phyloP scores from a whole-genome alignment of 2,113 vertebrate species.

The Panthera leo region DNA sequence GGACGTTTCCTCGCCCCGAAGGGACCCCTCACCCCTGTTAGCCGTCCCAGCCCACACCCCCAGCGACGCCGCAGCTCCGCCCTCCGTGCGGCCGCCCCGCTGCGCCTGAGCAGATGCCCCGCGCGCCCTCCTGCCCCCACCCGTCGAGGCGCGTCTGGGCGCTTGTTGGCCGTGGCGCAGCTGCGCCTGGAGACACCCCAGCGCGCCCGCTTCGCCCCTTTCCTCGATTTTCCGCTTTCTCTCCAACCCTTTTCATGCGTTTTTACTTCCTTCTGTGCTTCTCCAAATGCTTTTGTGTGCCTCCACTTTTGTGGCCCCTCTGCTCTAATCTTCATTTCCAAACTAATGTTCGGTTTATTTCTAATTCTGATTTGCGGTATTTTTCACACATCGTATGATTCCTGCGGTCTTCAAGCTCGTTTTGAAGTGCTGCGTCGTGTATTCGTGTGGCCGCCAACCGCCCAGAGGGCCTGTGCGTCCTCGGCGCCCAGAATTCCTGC shows the following conservation, averaged over 20 bases:
- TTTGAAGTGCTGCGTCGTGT: neutral
- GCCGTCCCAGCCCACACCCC: neutral
- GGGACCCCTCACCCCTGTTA: rapidly evolving
- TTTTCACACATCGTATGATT: no score
- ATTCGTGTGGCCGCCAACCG: neutral
- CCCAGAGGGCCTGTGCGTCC: neutral
- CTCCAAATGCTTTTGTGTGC: no score
- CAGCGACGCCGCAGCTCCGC: neutral
- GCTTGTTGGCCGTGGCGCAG: no score
- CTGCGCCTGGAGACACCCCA: no score
- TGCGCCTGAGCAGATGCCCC: no score
- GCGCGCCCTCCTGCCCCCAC: no score
- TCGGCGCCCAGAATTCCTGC: rapidly evolving
- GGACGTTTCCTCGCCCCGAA: neutral
- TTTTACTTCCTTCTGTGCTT: neutral
- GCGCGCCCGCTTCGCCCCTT: no score
- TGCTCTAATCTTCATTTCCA: neutral
- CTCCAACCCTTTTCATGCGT: neutral
- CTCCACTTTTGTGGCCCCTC: neutral
- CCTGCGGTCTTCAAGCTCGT: neutral
- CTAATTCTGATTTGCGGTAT: neutral
- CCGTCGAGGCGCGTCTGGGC: no score
- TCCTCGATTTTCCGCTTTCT: no score
- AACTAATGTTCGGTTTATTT: neutral
- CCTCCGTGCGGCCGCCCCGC: no score